Evolutionary conservation across 2,797 vertebrate species (phyloP).

Genomic region (Sebastes aleutianus): DNA sequence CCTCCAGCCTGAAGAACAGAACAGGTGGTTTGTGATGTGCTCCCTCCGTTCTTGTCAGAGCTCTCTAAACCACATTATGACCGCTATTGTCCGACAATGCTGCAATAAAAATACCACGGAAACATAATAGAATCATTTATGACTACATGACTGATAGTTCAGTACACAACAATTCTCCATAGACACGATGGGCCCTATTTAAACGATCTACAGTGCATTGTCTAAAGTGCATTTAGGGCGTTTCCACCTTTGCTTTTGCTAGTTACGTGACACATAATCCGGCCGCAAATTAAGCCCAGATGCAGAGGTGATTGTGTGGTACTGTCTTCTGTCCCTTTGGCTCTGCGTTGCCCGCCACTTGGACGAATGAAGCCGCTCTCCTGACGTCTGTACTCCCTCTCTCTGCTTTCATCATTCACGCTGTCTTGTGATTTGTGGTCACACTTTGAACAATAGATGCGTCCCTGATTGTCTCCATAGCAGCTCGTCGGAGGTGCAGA

Average conservation of each 20-base stretch:
- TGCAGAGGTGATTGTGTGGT: background rate
- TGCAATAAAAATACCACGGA: no score
- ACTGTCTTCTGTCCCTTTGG: background rate
- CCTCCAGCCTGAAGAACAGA: background rate
- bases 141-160: no score
- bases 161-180: no score
- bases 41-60: background rate
- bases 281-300: no score
- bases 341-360: background rate
- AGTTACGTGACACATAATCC: no score
- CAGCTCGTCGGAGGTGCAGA: background rate
- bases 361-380: background rate
- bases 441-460: no score
- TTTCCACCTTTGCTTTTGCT: no score
- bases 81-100: no score
- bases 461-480: background rate
- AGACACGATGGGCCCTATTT: no score
- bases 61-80: background rate
- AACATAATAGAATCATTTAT: no score
- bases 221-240: no score
- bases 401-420: background rate
- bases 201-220: no score
- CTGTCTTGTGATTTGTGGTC: background rate
- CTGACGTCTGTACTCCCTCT: background rate
- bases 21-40: background rate